These are phyloP conservation scores for Marronus borbonicus DNA, from an alignment of 2,888 invertebrate species.

Conservation along the genomic window DNA sequence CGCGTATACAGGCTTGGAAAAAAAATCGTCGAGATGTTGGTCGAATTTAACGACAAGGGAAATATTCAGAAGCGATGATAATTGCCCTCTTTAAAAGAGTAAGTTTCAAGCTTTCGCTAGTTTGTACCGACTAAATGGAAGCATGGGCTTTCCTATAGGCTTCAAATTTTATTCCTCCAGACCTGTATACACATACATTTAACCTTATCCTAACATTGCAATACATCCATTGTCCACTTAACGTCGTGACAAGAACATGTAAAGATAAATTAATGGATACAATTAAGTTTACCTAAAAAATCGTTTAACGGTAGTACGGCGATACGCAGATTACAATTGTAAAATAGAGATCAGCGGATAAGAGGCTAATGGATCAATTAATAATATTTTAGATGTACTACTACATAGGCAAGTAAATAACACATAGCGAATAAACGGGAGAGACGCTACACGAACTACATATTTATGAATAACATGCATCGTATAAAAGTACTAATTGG, in stretches of 20 bases:
- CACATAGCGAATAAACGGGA: neutral
- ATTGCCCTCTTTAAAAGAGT: too few relatives aligned
- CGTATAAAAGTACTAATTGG: neutral
- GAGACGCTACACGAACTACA: neutral
- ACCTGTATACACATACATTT: neutral
- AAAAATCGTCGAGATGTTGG: too few relatives aligned
- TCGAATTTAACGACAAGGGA: too few relatives aligned
- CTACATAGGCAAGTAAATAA: neutral
- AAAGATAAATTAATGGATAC: conserved; percentile 39
- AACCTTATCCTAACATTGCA: neutral
- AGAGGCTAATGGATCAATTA: conserved; percentile 43
- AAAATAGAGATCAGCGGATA: conserved; percentile 30
- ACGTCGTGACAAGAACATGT: conserved; percentile 5
- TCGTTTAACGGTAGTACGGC: conserved; percentile 16
- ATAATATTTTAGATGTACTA: conserved; percentile 28
- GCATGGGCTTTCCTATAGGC: too few relatives aligned
- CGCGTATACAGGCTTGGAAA: conserved; percentile 1
- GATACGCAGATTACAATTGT: conserved; percentile 44
- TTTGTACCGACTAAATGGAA: too few relatives aligned
- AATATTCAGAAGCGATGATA: too few relatives aligned
- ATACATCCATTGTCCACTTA: conserved; percentile 41
- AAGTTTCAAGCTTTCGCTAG: too few relatives aligned
- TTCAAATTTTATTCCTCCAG: too few relatives aligned
- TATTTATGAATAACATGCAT: too few relatives aligned
- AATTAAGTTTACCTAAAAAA: conserved; percentile 44